A percentile compares a stretch with the other conserved stretches of the same genome.
Conservation (phyloP, 1,140 invertebrate genomes). For the Drosophila bocki region DNA sequence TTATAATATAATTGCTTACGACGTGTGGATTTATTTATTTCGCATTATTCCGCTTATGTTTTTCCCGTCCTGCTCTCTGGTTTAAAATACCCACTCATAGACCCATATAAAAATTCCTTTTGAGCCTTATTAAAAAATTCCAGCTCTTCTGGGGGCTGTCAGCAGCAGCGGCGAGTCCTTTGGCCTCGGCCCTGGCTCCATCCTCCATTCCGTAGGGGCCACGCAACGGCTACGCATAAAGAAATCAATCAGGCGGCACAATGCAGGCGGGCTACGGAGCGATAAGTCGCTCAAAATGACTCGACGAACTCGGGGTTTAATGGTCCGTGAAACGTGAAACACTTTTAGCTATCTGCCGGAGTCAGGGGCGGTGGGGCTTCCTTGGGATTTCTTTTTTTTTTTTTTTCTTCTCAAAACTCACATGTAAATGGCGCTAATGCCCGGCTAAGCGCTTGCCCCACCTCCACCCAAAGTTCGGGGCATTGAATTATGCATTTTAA, state of each 20-base stretch:
- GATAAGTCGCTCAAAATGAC: slow-evolving; percentile 79
- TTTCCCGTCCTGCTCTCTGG: neutral
- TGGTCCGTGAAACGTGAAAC: slow-evolving; percentile 82
- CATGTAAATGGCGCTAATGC: slow-evolving; percentile 70
- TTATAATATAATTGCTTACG: slow-evolving; percentile 15
- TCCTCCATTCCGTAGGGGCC: neutral
- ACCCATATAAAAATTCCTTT: slow-evolving; percentile 64
- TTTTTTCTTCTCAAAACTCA: slow-evolving; percentile 46
- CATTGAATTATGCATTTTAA: slow-evolving; percentile 83
- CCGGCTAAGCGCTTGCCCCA: slow-evolving; percentile 28
- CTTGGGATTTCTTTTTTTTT: slow-evolving; percentile 39
- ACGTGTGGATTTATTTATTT: slow-evolving; percentile 35
- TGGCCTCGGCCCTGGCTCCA: neutral
- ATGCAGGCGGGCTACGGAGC: slow-evolving; percentile 55
- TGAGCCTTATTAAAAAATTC: slow-evolving; percentile 79
- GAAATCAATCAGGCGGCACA: slow-evolving; percentile 82
- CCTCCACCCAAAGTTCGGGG: slow-evolving; percentile 1
- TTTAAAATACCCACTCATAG: slow-evolving; percentile 36
- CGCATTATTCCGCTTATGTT: slow-evolving; percentile 36
- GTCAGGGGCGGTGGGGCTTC: slow-evolving; percentile 11
- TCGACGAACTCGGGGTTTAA: slow-evolving; percentile 78
- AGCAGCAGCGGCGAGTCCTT: slow-evolving; percentile 32
- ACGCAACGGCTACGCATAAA: slow-evolving; percentile 57
- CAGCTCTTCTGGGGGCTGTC: slow-evolving; percentile 32
- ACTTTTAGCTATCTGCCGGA: slow-evolving; percentile 71